phyloP scores from a whole-genome alignment of 2,888 invertebrate genomes.

The Idaea dimidiata region DNA sequence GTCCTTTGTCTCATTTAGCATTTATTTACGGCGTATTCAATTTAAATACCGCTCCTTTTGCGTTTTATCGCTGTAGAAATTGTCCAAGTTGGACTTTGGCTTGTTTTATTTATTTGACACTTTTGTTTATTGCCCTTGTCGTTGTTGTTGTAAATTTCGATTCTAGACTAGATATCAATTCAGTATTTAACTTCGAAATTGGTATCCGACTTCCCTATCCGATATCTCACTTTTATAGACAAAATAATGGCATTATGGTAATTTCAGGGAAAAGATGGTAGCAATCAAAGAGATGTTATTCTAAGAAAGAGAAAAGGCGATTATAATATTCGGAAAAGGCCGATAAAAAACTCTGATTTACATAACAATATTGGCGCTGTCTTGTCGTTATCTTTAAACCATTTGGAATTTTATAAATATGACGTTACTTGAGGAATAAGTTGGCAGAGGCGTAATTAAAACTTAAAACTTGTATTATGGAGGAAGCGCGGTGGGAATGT shows the following conservation, averaged over 20 bases:
- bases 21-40: conserved; percentile 77
- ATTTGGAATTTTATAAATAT: conserved; percentile 41
- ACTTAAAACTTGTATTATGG: conserved; percentile 71
- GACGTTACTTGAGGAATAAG: conserved; percentile 40
- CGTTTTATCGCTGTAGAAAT: conserved; percentile 70
- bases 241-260: conserved; percentile 22
- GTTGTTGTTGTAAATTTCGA: conserved; percentile 44
- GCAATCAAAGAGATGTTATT: conserved; percentile 31
- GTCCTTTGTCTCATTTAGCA: conserved; percentile 77
- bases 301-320: conserved; percentile 32
- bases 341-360: conserved; percentile 37
- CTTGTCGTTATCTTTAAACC: conserved; percentile 31
- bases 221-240: conserved; percentile 2
- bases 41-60: conserved; percentile 72
- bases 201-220: neutral
- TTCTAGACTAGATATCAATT: conserved; percentile 28
- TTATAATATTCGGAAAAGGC: conserved; percentile 32
- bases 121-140: conserved; percentile 55
- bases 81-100: conserved; percentile 57
- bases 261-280: conserved; percentile 23
- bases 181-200: conserved; percentile 17
- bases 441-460: conserved; percentile 71
- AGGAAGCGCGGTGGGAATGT: conserved; percentile 54
- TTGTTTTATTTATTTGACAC: conserved; percentile 69
- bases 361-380: conserved; percentile 36